Conservation (phyloP, 92 coral and sea anemone genomes). For the Palythoa heliodiscus region DNA sequence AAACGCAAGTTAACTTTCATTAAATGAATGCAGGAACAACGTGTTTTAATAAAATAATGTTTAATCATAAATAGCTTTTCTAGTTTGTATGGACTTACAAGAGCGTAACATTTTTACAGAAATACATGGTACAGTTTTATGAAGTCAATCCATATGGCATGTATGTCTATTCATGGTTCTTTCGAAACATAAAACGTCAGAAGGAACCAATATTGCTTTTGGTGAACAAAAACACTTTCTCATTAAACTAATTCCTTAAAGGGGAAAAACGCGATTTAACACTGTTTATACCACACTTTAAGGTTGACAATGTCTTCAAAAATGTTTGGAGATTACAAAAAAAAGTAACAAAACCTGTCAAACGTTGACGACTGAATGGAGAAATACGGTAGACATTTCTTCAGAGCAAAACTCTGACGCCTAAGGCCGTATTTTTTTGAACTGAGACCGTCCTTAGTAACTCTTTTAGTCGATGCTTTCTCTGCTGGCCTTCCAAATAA, state of each 20-base stretch:
- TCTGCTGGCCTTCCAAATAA: too few relatives aligned
- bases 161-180: neutral
- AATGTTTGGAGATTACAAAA: neutral
- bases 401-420: too few relatives aligned
- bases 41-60: neutral
- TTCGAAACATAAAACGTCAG: neutral
- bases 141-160: neutral
- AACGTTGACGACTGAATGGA: neutral
- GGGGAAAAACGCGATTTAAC: neutral
- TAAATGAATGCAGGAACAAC: neutral
- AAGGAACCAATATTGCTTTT: neutral
- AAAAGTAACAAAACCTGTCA: neutral
- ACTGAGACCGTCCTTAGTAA: too few relatives aligned
- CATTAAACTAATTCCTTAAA: neutral
- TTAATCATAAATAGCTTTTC: neutral
- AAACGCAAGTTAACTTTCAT: neutral
- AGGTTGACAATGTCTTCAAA: neutral
- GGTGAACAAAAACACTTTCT: neutral
- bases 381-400: too few relatives aligned
- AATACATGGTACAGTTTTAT: neutral
- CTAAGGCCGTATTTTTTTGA: too few relatives aligned
- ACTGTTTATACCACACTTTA: neutral
- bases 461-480: too few relatives aligned
- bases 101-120: too few relatives aligned
- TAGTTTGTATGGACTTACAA: neutral